Evolutionary conservation across 2,113 vertebrate genomes (phyloP).

Genomic region (Ginglymostoma cirratum): DNA sequence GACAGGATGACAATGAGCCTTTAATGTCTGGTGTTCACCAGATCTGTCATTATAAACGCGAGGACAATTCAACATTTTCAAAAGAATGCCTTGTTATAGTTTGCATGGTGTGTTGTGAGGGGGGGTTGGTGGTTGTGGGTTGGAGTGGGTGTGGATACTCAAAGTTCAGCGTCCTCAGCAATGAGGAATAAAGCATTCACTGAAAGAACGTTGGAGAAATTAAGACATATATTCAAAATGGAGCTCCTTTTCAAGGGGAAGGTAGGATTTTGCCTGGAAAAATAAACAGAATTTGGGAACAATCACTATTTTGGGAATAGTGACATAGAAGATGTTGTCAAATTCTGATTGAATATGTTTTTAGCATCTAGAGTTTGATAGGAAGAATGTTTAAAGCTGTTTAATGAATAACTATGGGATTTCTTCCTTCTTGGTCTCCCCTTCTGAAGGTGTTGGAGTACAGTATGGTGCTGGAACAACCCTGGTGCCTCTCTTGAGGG

Average conservation of each 20-base stretch:
- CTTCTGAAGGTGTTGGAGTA: background rate
- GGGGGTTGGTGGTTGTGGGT: background rate
- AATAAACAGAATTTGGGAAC: background rate
- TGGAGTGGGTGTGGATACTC: no score
- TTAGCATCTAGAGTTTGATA: background rate
- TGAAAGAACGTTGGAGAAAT: background rate
- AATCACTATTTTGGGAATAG: background rate
- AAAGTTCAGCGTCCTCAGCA: background rate
- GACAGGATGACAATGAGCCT: slow-evolving; percentile 21
- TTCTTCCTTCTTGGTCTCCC: background rate
- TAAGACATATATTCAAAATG: background rate
- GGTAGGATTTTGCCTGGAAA: background rate
- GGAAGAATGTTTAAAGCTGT: background rate
- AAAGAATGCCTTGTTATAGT: slow-evolving; percentile 6
- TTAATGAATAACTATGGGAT: background rate
- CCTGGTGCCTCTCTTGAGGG: background rate
- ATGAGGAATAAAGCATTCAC: background rate
- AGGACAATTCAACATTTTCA: slow-evolving; percentile 12
- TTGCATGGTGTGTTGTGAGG: background rate
- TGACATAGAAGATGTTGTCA: background rate
- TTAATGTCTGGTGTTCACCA: background rate
- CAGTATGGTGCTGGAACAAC: background rate
- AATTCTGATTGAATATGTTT: background rate
- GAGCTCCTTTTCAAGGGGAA: background rate
- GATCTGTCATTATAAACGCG: slow-evolving; percentile 4